These are phyloP conservation scores for Parnassius orleans DNA, from an alignment of 2,888 invertebrate species.

Conservation along the genomic window DNA sequence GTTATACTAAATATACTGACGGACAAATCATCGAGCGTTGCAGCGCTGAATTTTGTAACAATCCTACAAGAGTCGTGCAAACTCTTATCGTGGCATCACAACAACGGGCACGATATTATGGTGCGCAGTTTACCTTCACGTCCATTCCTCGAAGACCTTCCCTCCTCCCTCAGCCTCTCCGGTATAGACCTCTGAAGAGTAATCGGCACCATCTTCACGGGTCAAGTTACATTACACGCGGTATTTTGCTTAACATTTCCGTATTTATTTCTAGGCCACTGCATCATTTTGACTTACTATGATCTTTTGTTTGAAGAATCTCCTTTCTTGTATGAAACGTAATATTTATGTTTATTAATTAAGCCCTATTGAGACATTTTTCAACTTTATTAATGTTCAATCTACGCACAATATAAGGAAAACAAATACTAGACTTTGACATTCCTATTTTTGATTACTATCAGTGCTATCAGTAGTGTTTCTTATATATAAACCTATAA, in stretches of 20 bases:
- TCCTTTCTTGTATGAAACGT: no score
- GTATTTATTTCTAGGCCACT: conserved; percentile 11
- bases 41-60: conserved; percentile 34
- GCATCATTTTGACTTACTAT: conserved; percentile 6
- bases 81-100: conserved; percentile 61
- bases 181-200: conserved; percentile 5
- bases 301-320: no score
- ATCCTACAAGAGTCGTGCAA: conserved; percentile 57
- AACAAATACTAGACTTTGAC: no score
- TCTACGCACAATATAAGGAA: no score
- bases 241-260: conserved; percentile 6
- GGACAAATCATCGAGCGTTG: conserved; percentile 31
- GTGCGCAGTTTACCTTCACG: conserved; percentile 50
- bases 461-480: no score
- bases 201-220: conserved; percentile 18
- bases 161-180: conserved; percentile 2
- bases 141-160: conserved; percentile 37
- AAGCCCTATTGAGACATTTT: no score
- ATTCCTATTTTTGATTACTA: no score
- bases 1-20: no score
- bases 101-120: conserved; percentile 51
- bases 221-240: conserved; percentile 4
- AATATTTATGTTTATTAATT: no score
- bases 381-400: no score
- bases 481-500: no score